Percentiles rank a stretch among this genome's conserved stretches.
These are phyloP conservation scores for Bombus superbus DNA, from an alignment of 1,140 invertebrate genomes.

Conservation along the genomic window DNA sequence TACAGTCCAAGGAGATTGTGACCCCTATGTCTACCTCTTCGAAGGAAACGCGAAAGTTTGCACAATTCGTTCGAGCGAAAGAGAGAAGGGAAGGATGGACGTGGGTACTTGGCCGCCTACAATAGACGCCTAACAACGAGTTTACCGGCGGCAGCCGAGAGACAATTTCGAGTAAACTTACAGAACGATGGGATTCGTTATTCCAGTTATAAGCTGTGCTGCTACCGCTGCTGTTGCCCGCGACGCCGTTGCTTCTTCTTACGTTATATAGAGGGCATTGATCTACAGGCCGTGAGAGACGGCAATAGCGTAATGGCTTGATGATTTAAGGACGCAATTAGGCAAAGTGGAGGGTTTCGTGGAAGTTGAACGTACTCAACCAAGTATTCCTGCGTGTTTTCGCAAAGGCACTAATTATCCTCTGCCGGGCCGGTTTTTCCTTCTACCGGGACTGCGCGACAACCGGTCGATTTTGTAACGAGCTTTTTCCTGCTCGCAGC, in stretches of 20 bases:
- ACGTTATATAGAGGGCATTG: slow-evolving; percentile 46
- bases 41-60: slow-evolving; percentile 51
- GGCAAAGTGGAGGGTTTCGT: slow-evolving; percentile 66
- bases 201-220: slow-evolving; percentile 54
- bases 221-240: not conserved
- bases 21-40: slow-evolving; percentile 45
- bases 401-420: slow-evolving; percentile 68
- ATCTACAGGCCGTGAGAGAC: slow-evolving; percentile 54
- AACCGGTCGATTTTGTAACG: slow-evolving; percentile 54
- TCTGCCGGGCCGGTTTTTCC: slow-evolving; percentile 39
- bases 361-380: slow-evolving; percentile 59
- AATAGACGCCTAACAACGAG: slow-evolving; percentile 53
- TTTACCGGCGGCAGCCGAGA: slow-evolving; percentile 43
- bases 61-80: slow-evolving; percentile 48
- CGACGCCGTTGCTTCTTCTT: slow-evolving; percentile 40
- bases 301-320: slow-evolving; percentile 70
- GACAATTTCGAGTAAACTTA: slow-evolving; percentile 49
- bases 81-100: slow-evolving; percentile 15
- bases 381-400: slow-evolving; percentile 64
- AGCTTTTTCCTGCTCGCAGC: slow-evolving; percentile 20
- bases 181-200: slow-evolving; percentile 58
- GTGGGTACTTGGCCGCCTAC: slow-evolving; percentile 25
- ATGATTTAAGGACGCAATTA: slow-evolving; percentile 70
- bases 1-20: slow-evolving; percentile 51
- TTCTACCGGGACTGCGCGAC: slow-evolving; percentile 12